Percentiles rank a stretch among this genome's conserved stretches.
Evolutionary conservation across 1,140 invertebrate genomes (phyloP).

Genomic region (Drosophila baimaii): DNA sequence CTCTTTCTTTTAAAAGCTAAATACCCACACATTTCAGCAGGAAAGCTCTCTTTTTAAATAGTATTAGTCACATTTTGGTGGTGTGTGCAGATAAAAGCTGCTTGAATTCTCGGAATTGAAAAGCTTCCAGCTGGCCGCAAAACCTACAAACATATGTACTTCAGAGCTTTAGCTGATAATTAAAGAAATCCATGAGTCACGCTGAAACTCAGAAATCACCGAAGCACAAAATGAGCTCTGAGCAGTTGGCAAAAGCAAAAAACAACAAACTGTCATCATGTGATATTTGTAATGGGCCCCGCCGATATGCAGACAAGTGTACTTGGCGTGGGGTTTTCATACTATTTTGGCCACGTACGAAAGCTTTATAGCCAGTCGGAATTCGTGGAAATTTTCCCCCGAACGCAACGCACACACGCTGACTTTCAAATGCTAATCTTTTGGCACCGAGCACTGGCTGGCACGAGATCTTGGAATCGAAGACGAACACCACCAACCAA

Average conservation of each 20-base stretch:
- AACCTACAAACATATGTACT: slow-evolving; percentile 12
- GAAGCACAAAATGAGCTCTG: slow-evolving; percentile 44
- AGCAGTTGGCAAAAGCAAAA: slow-evolving; percentile 20
- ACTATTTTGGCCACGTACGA: slow-evolving; percentile 32
- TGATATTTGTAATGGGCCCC: slow-evolving; percentile 61
- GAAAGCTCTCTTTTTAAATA: slow-evolving; percentile 16
- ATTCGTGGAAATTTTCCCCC: slow-evolving; percentile 69
- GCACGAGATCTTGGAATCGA: slow-evolving; percentile 64
- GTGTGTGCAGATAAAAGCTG: slow-evolving; percentile 67
- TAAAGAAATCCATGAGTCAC: slow-evolving; percentile 73
- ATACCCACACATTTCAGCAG: slow-evolving; percentile 8
- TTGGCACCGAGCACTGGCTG: slow-evolving; percentile 59
- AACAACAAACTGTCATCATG: slow-evolving; percentile 51
- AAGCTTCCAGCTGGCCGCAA: slow-evolving; percentile 38
- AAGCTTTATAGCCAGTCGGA: slow-evolving; percentile 43
- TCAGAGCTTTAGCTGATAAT: slow-evolving; percentile 40
- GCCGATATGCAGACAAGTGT: slow-evolving; percentile 14
- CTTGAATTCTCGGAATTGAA: slow-evolving; percentile 19
- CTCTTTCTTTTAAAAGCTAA: slow-evolving; percentile 31
- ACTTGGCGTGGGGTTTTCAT: slow-evolving; percentile 8
- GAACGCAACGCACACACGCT: slow-evolving; percentile 26
- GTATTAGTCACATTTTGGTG: slow-evolving; percentile 35
- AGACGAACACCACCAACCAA: slow-evolving; percentile 18
- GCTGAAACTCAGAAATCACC: slow-evolving; percentile 61
- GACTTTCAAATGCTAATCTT: slow-evolving; percentile 42